phyloP scores from a whole-genome alignment of 2,888 invertebrate species.

The Agrotis exclamationis region DNA sequence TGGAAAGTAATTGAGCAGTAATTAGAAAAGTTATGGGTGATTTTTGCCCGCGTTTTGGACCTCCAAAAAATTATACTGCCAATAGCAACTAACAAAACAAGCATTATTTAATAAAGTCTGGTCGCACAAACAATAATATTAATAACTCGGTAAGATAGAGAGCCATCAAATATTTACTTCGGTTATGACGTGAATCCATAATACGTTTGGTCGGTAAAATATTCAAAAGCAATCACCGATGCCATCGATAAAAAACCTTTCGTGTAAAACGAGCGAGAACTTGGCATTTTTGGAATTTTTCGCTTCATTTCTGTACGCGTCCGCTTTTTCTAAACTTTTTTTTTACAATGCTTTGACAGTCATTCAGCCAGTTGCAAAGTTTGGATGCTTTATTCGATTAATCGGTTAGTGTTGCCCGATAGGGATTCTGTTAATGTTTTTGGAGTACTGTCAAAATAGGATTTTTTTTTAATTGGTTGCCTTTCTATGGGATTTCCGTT shows the following conservation, averaged over 20 bases:
- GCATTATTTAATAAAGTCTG: constrained; percentile 55
- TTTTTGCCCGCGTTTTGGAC: constrained; percentile 16
- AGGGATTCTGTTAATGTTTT: constrained; percentile 21
- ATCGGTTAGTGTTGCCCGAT: constrained; percentile 54
- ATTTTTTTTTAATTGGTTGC: neutral
- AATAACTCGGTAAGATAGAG: constrained; percentile 70
- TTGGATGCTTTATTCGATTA: constrained; percentile 76
- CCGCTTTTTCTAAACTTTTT: constrained; percentile 50
- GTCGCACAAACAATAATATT: constrained; percentile 70
- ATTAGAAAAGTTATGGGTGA: constrained; percentile 18
- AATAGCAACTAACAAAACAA: constrained; percentile 49
- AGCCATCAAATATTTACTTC: constrained; percentile 71
- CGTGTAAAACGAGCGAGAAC: constrained; percentile 75
- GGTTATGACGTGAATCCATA: constrained; percentile 74
- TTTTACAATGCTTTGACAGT: constrained; percentile 62
- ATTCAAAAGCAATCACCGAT: constrained; percentile 80
- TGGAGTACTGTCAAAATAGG: neutral
- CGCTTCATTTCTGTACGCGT: constrained; percentile 71
- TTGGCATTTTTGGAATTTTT: constrained; percentile 75
- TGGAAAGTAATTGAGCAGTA: constrained; percentile 7
- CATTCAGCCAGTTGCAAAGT: constrained; percentile 71
- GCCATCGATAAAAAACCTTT: constrained; percentile 75
- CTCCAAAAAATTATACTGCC: constrained; percentile 3
- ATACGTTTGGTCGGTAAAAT: constrained; percentile 77
- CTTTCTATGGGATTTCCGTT: neutral